Evolutionary conservation across 1,140 invertebrate genomes (phyloP).

Genomic region (Lasioglossum baleicum): DNA sequence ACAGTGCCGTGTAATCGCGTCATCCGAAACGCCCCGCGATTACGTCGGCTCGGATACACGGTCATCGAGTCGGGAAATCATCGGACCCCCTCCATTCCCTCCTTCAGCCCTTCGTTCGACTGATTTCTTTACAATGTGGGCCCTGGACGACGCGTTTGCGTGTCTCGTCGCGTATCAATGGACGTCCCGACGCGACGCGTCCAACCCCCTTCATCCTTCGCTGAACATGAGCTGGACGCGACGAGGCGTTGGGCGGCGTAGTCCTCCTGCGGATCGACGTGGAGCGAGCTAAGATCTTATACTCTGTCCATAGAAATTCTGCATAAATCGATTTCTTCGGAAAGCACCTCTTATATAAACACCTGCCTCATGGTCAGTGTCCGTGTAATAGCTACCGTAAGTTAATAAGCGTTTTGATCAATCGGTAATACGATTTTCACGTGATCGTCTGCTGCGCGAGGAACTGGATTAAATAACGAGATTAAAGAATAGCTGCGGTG

Average conservation of each 20-base stretch:
- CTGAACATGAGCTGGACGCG: background rate
- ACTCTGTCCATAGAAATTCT: too few species aligned
- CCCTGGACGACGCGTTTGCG: constrained; percentile 18
- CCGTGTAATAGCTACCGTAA: too few species aligned
- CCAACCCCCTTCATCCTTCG: background rate
- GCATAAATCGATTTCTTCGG: too few species aligned
- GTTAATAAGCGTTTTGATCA: too few species aligned
- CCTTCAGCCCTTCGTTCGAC: background rate
- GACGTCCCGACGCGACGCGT: background rate
- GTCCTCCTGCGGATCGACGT: too few species aligned
- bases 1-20: constrained; percentile 48
- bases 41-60: constrained; percentile 53
- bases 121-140: constrained; percentile 10
- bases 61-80: constrained; percentile 51
- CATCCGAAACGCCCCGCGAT: constrained; percentile 50
- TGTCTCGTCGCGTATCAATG: constrained; percentile 13
- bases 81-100: background rate
- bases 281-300: too few species aligned
- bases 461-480: too few species aligned
- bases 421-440: too few species aligned
- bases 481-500: too few species aligned
- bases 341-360: too few species aligned
- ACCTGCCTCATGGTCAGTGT: too few species aligned
- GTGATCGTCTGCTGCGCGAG: too few species aligned
- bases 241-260: background rate